Evolutionary conservation across 2,113 vertebrate genomes (phyloP).

Genomic region (Pagrus major): DNA sequence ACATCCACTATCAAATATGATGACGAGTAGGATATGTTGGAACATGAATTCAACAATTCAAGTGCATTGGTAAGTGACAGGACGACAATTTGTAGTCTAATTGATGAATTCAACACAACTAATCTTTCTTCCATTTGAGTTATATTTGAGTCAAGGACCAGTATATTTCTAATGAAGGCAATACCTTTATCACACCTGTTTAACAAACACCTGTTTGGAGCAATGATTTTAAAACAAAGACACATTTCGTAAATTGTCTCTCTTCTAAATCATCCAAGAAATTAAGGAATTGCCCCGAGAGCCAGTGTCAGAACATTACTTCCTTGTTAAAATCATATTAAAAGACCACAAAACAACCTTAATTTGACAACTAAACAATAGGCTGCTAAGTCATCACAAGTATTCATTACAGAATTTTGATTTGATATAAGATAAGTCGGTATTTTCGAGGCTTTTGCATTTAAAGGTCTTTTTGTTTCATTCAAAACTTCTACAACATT

Average conservation of each 20-base stretch:
- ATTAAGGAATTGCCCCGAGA: background rate
- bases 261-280: background rate
- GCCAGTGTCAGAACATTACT: background rate
- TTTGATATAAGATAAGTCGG: background rate
- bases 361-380: background rate
- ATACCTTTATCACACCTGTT: too few species aligned
- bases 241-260: background rate
- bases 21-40: background rate
- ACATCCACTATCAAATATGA: background rate
- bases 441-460: background rate
- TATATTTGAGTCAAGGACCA: too few species aligned
- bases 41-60: too few species aligned
- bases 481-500: background rate
- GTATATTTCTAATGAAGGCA: background rate
- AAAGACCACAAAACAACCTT: background rate
- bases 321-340: background rate
- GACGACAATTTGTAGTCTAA: too few species aligned
- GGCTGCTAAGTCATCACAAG: background rate
- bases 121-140: too few species aligned
- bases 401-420: background rate
- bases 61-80: too few species aligned
- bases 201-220: background rate
- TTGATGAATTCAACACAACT: too few species aligned
- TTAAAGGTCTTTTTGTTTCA: background rate
- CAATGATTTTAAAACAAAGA: background rate